These are phyloP conservation scores for Perca schrenkii DNA, from an alignment of 2,113 vertebrate species.

Conservation along the genomic window DNA sequence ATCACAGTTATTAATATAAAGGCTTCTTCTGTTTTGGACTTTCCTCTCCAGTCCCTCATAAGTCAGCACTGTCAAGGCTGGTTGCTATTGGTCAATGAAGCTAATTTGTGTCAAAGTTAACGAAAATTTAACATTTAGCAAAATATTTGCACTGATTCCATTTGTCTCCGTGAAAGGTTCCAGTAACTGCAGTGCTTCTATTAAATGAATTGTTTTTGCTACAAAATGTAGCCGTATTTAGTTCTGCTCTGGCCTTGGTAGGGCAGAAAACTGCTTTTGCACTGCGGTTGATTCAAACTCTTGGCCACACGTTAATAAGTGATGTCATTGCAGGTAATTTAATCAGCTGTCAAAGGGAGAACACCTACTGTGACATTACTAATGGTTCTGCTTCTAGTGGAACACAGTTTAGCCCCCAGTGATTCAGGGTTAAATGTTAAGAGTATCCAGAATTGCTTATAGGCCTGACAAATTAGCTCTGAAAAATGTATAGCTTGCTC, in stretches of 20 bases:
- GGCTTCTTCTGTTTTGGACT: neutral
- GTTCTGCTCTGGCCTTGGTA: neutral
- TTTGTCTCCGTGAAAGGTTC: too few species aligned
- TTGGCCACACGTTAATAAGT: neutral
- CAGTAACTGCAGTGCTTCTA: too few species aligned
- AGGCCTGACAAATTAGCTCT: too few species aligned
- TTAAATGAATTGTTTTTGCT: too few species aligned
- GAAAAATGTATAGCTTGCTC: too few species aligned
- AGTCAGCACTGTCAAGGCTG: neutral
- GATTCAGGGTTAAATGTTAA: too few species aligned
- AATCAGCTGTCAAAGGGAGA: neutral
- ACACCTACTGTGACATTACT: neutral
- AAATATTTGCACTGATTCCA: too few species aligned
- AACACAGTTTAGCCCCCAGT: too few species aligned
- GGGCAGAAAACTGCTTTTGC: neutral
- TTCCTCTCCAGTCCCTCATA: neutral
- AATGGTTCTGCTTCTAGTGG: neutral
- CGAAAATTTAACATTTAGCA: neutral
- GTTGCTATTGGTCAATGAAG: neutral
- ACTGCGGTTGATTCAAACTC: neutral
- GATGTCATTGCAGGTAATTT: neutral
- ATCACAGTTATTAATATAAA: too few species aligned
- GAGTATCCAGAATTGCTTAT: too few species aligned
- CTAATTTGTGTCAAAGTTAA: neutral
- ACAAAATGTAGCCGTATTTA: too few species aligned